Evolutionary conservation across 2,113 vertebrate genomes (phyloP).

Genomic region (Cryptotis parvus): DNA sequence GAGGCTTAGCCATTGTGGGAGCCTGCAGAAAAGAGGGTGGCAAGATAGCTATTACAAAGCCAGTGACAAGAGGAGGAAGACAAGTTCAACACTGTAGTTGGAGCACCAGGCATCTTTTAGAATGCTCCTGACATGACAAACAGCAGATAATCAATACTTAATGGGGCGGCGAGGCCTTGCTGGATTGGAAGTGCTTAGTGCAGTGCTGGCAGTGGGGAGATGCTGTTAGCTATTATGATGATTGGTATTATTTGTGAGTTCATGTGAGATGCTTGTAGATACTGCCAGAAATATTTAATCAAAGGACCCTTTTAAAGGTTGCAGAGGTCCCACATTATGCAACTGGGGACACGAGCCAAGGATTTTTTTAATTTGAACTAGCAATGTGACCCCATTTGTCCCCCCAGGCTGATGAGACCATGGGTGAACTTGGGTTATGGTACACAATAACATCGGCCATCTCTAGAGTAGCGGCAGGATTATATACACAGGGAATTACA

Average conservation of each 20-base stretch:
- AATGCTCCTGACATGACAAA: background rate
- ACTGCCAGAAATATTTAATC: constrained; percentile 62
- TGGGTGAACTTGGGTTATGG: constrained; percentile 20
- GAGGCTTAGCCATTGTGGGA: background rate
- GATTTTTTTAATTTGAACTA: constrained; percentile 59
- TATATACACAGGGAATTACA: background rate
- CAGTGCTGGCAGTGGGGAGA: background rate
- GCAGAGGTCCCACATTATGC: constrained; percentile 35
- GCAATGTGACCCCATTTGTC: constrained; percentile 44
- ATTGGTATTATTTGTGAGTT: constrained; percentile 40
- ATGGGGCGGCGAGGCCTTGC: background rate
- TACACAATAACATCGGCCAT: constrained; percentile 9
- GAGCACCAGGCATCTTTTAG: background rate
- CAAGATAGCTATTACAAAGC: background rate
- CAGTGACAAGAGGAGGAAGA: background rate
- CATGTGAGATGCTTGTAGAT: background rate
- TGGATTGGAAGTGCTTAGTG: background rate
- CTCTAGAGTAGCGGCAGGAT: background rate
- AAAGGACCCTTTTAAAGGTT: constrained; percentile 51
- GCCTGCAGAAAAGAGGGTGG: background rate
- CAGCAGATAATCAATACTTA: background rate
- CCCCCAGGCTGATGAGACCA: constrained; percentile 18
- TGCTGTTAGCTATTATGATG: background rate
- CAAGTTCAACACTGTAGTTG: background rate
- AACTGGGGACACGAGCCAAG: constrained; percentile 42